phyloP scores from a whole-genome alignment of 2,113 vertebrate genomes.

The Lutjanus erythropterus region DNA sequence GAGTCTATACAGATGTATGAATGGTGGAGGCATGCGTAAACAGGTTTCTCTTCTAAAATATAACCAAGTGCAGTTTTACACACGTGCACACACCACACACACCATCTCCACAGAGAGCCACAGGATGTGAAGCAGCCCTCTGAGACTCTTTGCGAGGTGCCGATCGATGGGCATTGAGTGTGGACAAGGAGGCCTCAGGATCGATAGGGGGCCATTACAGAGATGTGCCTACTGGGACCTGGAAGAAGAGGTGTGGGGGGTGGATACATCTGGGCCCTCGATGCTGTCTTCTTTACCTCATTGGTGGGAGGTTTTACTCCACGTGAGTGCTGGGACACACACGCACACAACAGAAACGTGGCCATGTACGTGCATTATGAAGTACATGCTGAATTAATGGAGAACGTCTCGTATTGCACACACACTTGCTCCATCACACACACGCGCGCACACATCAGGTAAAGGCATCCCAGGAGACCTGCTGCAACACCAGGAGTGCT shows the following conservation, averaged over 20 bases:
- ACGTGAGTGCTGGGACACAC: constrained; percentile 24
- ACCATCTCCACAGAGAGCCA: constrained; percentile 30
- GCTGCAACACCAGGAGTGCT: constrained; percentile 19
- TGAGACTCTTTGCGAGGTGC: constrained; percentile 77
- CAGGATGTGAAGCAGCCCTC: constrained; percentile 75
- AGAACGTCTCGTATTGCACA: not conserved
- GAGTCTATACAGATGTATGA: not conserved
- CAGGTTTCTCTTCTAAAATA: constrained; percentile 22
- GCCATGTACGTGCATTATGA: constrained; percentile 20
- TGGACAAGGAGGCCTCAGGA: constrained; percentile 78
- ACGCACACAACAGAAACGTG: constrained; percentile 7
- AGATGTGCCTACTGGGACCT: constrained; percentile 77
- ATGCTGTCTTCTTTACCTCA: constrained; percentile 61
- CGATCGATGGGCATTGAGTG: constrained; percentile 82
- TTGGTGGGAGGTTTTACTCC: constrained; percentile 63
- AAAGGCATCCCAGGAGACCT: constrained; percentile 56
- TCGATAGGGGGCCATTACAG: constrained; percentile 81
- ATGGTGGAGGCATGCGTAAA: not conserved
- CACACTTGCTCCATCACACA: not conserved
- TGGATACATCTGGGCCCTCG: constrained; percentile 54
- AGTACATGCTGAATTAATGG: constrained; percentile 4
- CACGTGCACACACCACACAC: constrained; percentile 29
- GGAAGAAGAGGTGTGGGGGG: constrained; percentile 25
- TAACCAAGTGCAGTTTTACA: constrained; percentile 43
- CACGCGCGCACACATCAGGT: constrained; percentile 23